Percentiles rank a stretch among this genome's conserved stretches.
Conservation (phyloP, 2,888 invertebrate genomes). For the Tipula unca region DNA sequence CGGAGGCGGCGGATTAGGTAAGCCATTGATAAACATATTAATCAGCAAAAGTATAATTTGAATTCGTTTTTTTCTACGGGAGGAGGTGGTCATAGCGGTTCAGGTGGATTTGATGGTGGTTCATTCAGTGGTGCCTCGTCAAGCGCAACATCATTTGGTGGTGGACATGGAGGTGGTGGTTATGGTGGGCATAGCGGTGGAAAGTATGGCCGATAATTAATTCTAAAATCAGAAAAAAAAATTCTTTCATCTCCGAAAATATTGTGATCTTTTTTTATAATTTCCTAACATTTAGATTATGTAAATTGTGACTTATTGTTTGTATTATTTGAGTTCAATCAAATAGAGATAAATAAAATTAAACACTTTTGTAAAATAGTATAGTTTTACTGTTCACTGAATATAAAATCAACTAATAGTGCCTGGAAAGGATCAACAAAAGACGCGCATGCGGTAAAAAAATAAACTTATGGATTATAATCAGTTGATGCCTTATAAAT, state of each 20-base stretch:
- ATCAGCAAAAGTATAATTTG: background rate
- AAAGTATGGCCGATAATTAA: background rate
- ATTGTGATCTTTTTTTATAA: background rate
- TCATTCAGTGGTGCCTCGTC: background rate
- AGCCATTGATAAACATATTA: background rate
- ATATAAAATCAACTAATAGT: too few relatives aligned
- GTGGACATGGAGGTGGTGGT: too few relatives aligned
- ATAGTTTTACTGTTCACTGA: too few relatives aligned
- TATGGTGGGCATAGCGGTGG: background rate
- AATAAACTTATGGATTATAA: too few relatives aligned
- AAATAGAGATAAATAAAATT: background rate
- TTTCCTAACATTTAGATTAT: background rate
- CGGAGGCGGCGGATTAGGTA: background rate
- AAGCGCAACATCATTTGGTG: background rate
- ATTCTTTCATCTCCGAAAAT: background rate
- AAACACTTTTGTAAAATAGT: background rate
- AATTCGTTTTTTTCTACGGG: too few relatives aligned
- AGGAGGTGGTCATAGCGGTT: background rate
- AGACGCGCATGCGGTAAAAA: too few relatives aligned
- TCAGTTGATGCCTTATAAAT: too few relatives aligned
- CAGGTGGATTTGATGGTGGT: background rate
- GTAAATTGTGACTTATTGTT: background rate
- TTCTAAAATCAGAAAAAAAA: background rate
- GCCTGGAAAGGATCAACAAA: too few relatives aligned
- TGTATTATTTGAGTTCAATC: slow-evolving; percentile 8